A percentile compares a stretch with the other conserved stretches of the same genome.
phyloP scores from a whole-genome alignment of 2,888 invertebrate species.

The Cheilosia urbana region DNA sequence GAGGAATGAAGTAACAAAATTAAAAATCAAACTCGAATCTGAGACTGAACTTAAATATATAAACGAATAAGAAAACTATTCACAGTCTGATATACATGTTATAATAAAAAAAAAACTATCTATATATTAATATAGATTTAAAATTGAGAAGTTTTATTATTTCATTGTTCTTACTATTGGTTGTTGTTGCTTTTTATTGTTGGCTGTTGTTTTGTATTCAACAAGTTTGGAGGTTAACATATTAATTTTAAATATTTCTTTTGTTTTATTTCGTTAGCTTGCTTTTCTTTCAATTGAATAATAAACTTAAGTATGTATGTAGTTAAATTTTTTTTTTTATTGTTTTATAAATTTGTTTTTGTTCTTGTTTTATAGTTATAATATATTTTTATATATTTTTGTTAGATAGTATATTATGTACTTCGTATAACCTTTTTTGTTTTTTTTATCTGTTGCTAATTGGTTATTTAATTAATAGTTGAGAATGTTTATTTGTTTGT shows the following conservation, averaged over 20 bases:
- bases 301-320: slow-evolving; percentile 70
- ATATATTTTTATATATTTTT: slow-evolving; percentile 61
- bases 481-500: slow-evolving; percentile 60
- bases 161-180: slow-evolving; percentile 18
- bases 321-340: slow-evolving; percentile 37
- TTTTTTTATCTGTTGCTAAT: slow-evolving; percentile 41
- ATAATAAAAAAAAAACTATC: background rate
- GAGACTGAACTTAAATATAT: slow-evolving; percentile 8
- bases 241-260: slow-evolving; percentile 55
- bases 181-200: slow-evolving; percentile 13
- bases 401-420: slow-evolving; percentile 61
- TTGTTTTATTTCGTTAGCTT: slow-evolving; percentile 51
- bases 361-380: slow-evolving; percentile 58
- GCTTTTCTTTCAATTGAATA: slow-evolving; percentile 57
- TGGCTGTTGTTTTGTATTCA: slow-evolving; percentile 33
- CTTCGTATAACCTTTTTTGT: slow-evolving; percentile 42
- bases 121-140: background rate
- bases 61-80: slow-evolving; percentile 20
- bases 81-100: slow-evolving; percentile 34
- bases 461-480: slow-evolving; percentile 58
- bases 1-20: slow-evolving; percentile 13
- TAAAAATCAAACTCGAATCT: slow-evolving; percentile 20
- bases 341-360: slow-evolving; percentile 10
- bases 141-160: slow-evolving; percentile 14
- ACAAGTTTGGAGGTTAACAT: slow-evolving; percentile 53